These are phyloP conservation scores for Schizaphis graminum DNA, from an alignment of 2,888 invertebrate species.

Conservation along the genomic window DNA sequence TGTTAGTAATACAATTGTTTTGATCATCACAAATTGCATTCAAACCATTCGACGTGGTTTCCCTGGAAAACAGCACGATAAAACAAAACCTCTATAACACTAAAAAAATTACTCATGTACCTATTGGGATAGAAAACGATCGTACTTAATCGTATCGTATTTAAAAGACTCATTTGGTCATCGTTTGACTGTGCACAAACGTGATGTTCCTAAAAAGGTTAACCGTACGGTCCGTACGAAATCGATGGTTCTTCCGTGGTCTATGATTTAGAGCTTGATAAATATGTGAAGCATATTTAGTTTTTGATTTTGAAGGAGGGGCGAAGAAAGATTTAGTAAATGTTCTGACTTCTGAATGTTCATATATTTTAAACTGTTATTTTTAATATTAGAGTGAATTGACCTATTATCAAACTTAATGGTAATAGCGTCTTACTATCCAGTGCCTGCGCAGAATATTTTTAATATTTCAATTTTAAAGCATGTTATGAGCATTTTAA, in stretches of 20 bases:
- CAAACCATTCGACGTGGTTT: background rate
- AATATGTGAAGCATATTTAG: background rate
- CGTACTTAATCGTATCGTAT: background rate
- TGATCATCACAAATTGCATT: background rate
- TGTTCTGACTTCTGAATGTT: background rate
- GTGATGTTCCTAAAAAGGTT: background rate
- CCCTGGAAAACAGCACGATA: background rate
- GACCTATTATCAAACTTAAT: background rate
- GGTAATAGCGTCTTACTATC: background rate
- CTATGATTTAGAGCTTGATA: background rate
- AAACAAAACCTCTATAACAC: background rate
- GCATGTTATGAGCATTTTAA: background rate
- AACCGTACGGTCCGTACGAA: background rate
- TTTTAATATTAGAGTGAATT: background rate
- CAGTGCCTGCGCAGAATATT: background rate
- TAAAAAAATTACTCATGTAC: background rate
- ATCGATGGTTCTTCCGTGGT: background rate
- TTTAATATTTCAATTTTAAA: background rate
- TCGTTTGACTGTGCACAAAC: background rate
- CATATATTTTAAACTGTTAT: no score
- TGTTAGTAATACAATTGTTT: background rate
- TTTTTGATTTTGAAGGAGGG: background rate
- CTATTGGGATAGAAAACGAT: background rate
- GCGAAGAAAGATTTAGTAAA: background rate
- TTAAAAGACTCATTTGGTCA: background rate